Base-by-base conservation (phyloP, 2,113 vertebrate genomes). In the Chamaea fasciata region DNA sequence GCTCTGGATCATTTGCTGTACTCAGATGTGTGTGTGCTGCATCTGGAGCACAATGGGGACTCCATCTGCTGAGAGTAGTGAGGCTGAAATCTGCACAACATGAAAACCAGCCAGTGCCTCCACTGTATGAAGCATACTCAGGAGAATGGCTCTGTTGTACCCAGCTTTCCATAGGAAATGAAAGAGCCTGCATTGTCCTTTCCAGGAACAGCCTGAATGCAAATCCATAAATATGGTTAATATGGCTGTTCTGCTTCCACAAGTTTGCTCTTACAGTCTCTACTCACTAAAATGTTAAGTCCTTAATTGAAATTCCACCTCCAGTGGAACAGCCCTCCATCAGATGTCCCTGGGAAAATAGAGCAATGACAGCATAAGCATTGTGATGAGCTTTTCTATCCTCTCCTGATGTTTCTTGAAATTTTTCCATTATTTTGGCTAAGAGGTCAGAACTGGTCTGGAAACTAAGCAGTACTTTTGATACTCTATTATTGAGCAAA, bases 301-400 rank as follows among this genome's bases (percentile, higher is more conserved):
- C 33, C 69, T 89, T 94, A 52, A 95, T 87, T 94, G 92, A 92
- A 89, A 96, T 97, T 97, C 95, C 95, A 93, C 90, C 95, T 95
- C 93, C 90, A 96, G 83, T 59, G 49, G 73, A 90, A 83, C 60
- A 78, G 41, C 39, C 28, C 28, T 93, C 55, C 44, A 63, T 91
- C 88, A 93, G 80, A 69, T 74, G 44, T 81, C 64, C 52, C 55
- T 3, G 1, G 62, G 73, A 90, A 90, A 94, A 86, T 13, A 75
- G 47, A 27, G 62, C 4, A 13, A 76, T 76, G 83, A 93, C 62
- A 96, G 83, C n/a, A 47, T 75, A 86, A 73, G 60, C 69, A 78
- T 92, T 95, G 92, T 87, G 83, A 87, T 80, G 73, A 78, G 76
- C 35, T 86, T 88, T 68, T 74, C 63, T 78, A 2, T 62, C 69